Evolutionary conservation across 1,140 invertebrate species (phyloP).

Genomic region (Bicyclus anynana): DNA sequence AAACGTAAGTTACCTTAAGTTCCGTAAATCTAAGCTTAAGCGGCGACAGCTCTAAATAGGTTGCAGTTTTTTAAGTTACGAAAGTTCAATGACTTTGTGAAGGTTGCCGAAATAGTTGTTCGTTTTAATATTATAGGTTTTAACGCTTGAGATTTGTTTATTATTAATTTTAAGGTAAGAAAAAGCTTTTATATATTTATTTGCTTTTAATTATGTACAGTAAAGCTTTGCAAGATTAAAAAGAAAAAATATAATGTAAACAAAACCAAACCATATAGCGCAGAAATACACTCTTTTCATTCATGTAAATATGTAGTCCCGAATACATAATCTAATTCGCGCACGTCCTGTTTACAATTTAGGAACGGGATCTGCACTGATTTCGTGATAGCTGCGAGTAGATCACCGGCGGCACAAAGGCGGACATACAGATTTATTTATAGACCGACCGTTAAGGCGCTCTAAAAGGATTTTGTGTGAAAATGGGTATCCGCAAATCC

Average conservation of each 20-base stretch:
- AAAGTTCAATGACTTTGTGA: constrained; percentile 17
- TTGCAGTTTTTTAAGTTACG: constrained; percentile 4
- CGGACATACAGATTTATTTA: constrained; percentile 42
- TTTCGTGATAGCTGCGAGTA: not conserved
- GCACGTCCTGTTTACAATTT: not conserved
- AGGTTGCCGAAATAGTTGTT: not conserved
- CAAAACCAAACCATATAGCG: not conserved
- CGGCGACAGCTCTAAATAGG: not conserved
- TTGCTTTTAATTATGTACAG: too few species aligned
- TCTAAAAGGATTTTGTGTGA: constrained; percentile 48
- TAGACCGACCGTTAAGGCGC: constrained; percentile 36
- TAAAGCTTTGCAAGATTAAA: too few species aligned
- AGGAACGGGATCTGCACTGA: constrained; percentile 8
- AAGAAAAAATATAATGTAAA: too few species aligned
- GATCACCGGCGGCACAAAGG: constrained; percentile 16
- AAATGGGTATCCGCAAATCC: constrained; percentile 39
- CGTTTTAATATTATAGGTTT: not conserved
- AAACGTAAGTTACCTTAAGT: not conserved
- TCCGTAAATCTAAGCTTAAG: not conserved
- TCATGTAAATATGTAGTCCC: not conserved
- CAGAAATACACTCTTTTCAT: not conserved
- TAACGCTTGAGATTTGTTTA: too few species aligned
- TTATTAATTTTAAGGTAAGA: too few species aligned
- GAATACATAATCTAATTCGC: not conserved
- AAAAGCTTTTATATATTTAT: too few species aligned